Evolutionary conservation across 2,113 vertebrate genomes (phyloP).

Genomic region (Otus sunia): DNA sequence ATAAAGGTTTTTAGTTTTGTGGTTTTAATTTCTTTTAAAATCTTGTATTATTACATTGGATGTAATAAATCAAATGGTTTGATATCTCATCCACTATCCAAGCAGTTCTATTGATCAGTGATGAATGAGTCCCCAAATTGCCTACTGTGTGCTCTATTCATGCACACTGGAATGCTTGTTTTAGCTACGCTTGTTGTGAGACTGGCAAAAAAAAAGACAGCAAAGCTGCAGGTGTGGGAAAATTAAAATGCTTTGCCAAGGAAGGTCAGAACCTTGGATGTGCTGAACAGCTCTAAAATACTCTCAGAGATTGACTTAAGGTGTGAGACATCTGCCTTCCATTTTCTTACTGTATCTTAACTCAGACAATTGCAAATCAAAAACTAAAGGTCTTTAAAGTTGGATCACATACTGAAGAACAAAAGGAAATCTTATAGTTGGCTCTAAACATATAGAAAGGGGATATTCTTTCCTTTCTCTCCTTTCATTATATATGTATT

Average conservation of each 20-base stretch:
- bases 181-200: background rate
- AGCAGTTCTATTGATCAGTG: slow-evolving; percentile 13
- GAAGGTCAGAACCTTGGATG: background rate
- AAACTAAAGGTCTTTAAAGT: slow-evolving; percentile 1
- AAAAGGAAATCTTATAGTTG: slow-evolving; percentile 14
- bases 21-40: slow-evolving; percentile 51
- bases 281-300: background rate
- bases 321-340: background rate
- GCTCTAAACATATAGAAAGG: background rate
- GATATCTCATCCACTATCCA: background rate
- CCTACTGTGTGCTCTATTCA: background rate
- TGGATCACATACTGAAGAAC: background rate
- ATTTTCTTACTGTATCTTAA: slow-evolving; percentile 15
- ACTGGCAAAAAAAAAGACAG: background rate
- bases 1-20: slow-evolving; percentile 1
- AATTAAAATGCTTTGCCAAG: background rate
- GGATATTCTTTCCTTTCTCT: background rate
- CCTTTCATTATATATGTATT: background rate
- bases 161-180: background rate
- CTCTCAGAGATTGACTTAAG: background rate
- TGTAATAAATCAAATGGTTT: slow-evolving; percentile 12
- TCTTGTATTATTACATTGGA: background rate
- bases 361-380: background rate
- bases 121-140: background rate
- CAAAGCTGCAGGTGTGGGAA: background rate